phyloP scores from a whole-genome alignment of 1,140 invertebrate species.

The Lucilia cuprina region DNA sequence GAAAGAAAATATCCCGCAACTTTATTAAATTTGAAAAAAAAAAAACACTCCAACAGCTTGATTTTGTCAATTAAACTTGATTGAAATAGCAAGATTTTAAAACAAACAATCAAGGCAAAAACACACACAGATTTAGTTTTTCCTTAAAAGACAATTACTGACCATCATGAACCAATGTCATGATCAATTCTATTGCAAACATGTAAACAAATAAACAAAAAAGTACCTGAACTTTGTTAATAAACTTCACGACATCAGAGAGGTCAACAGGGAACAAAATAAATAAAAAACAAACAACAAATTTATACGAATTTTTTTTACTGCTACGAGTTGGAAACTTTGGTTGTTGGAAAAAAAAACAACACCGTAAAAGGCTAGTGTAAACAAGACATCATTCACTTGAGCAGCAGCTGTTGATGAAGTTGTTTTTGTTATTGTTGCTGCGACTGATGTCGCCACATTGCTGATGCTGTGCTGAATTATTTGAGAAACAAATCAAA shows the following conservation, averaged over 20 bases:
- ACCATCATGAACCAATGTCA: background rate
- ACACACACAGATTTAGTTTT: background rate
- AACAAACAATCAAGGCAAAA: background rate
- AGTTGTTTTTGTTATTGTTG: background rate
- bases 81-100: background rate
- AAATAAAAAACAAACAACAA: too few relatives aligned
- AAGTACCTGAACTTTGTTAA: background rate
- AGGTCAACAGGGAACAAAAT: background rate
- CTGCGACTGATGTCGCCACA: background rate
- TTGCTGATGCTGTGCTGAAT: background rate
- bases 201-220: background rate
- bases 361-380: background rate
- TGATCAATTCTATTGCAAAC: background rate
- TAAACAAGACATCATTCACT: conserved; percentile 32
- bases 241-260: background rate
- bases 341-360: too few relatives aligned
- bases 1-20: background rate
- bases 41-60: background rate
- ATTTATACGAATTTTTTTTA: too few relatives aligned
- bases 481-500: conserved; percentile 34
- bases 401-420: conserved; percentile 1
- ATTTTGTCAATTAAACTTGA: background rate
- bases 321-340: too few relatives aligned
- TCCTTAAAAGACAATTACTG: background rate
- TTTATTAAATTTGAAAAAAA: background rate